Conservation (phyloP, 2,797 vertebrate species). For the Rhinoraja longicauda region DNA sequence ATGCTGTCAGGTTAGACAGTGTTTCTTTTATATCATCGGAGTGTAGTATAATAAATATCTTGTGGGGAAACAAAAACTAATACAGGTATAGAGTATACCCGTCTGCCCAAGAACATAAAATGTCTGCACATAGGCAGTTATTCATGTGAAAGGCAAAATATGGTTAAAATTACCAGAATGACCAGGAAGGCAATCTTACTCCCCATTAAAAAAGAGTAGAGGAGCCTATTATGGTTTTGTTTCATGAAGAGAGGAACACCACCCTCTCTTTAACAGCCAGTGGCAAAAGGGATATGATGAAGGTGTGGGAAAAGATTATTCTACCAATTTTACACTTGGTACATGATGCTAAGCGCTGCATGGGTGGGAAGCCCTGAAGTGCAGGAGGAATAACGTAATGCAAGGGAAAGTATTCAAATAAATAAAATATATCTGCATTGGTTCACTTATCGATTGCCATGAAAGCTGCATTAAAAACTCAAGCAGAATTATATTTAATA, state of each 20-base stretch:
- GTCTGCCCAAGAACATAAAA: neutral
- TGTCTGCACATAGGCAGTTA: neutral
- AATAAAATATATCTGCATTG: neutral
- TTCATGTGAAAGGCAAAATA: neutral
- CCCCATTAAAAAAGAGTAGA: neutral
- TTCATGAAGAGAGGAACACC: neutral
- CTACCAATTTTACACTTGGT: neutral
- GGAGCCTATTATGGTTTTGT: neutral
- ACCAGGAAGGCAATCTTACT: too few species aligned
- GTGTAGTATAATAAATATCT: neutral
- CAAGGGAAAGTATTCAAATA: neutral
- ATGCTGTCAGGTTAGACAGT: slow-evolving; percentile 26
- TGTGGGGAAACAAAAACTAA: neutral
- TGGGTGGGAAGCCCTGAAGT: neutral
- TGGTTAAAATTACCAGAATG: neutral
- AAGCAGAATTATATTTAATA: neutral
- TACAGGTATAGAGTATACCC: neutral
- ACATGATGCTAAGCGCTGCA: too few species aligned
- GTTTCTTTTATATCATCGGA: slow-evolving; percentile 31
- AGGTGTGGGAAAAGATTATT: neutral
- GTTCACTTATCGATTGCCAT: neutral
- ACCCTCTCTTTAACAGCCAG: too few species aligned
- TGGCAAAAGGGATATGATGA: neutral
- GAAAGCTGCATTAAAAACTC: neutral
- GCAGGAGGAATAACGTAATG: neutral